Evolutionary conservation across 1,140 invertebrate genomes (phyloP), one percentile per base, ranked within the genome.

Genomic region (Scaptomyza graminum): DNA sequence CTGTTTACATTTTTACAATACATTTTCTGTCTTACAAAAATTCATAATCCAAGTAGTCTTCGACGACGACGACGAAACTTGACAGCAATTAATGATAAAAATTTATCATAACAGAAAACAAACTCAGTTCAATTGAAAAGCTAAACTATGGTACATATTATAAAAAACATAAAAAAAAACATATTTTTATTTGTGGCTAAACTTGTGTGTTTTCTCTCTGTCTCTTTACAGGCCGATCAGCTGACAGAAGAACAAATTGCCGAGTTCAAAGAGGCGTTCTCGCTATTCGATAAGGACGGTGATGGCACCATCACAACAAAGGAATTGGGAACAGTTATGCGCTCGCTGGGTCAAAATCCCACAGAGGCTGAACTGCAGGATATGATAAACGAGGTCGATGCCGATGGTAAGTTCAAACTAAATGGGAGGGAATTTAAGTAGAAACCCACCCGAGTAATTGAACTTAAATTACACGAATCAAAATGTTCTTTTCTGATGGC

Each of bases 361-460:
- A 99, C 99, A 90, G 99, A 99, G 93, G 98, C 98, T 47, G 99
- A 99, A 93, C 95, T 99, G 43, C 98, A 99, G 93, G 98, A 99
- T 93, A 99, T 99, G 98, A 99, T 99, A 93, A 99, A 99, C 93
- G 98, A 99, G 95, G 98, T 99, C 68, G 99, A 99, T 94, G 98
- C 98, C 90, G 99, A 99, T 93, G 98, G 99, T 99, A 93, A 93
- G 95, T 85, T 13, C 7, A 2, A 31, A 31, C 5, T 31, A 31
- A 31, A 22, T 22, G 18, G 2, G 18, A 22, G 18, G 28, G 28
- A 31, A 31, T 31, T 31, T 31, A 5, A 7, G 0, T 31, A 31
- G 28, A 31, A 3, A 5, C 0, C 0, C 2, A 28, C 28, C 28
- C 0, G 28, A 28, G 28, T 1, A 28, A 28, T 28, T 28, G 2